These are phyloP conservation scores for Agrochola litura DNA, from an alignment of 2,888 invertebrate genomes.

Conservation along the genomic window DNA sequence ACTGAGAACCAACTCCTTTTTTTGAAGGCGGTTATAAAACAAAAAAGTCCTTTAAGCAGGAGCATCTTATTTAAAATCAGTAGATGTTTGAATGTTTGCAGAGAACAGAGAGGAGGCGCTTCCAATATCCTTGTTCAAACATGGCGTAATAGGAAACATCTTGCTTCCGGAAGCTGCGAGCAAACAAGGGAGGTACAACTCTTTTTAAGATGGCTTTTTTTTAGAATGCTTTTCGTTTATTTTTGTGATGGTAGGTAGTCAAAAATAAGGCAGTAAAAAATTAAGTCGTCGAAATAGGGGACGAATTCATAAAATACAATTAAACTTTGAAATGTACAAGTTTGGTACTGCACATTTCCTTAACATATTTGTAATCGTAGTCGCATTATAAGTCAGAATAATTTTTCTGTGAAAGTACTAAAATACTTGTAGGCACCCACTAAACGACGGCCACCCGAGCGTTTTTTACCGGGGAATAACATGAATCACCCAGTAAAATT, in stretches of 20 bases:
- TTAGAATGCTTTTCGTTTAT: not conserved
- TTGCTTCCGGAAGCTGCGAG: constrained; percentile 69
- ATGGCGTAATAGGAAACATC: constrained; percentile 82
- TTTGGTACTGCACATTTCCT: not conserved
- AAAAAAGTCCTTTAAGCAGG: not conserved
- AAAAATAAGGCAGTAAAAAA: not conserved
- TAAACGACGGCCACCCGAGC: too few species aligned
- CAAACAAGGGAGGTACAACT: constrained; percentile 67
- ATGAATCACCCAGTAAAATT: too few species aligned
- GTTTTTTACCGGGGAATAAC: too few species aligned
- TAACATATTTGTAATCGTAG: too few species aligned
- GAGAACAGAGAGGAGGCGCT: constrained; percentile 70
- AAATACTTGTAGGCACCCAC: too few species aligned
- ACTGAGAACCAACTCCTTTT: too few species aligned
- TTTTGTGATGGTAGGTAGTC: not conserved
- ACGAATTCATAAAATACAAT: not conserved
- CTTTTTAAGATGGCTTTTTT: constrained; percentile 38
- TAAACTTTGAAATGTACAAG: not conserved
- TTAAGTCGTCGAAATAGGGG: not conserved
- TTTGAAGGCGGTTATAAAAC: too few species aligned
- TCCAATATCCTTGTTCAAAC: constrained; percentile 84
- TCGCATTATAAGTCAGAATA: not conserved
- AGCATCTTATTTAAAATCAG: constrained; percentile 72
- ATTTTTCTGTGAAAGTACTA: not conserved
- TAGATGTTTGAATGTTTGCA: constrained; percentile 71